These are phyloP conservation scores for Mastomys natalensis DNA, from an alignment of 2,113 vertebrate genomes.

Conservation along the genomic window DNA sequence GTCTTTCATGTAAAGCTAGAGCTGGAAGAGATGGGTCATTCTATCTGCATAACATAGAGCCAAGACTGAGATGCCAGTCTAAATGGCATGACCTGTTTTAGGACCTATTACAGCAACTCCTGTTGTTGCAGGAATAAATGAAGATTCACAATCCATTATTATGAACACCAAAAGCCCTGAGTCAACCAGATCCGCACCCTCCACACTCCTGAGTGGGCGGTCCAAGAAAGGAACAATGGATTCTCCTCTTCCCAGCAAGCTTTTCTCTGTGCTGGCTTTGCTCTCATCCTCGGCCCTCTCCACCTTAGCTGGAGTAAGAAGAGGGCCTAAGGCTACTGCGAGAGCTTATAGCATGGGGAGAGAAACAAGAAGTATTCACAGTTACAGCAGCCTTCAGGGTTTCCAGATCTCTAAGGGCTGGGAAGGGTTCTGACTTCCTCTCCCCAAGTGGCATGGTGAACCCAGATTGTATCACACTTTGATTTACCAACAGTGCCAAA, in stretches of 20 bases:
- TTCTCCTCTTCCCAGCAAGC: background rate
- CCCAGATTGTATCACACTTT: background rate
- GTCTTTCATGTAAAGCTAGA: constrained; percentile 1
- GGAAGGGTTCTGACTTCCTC: background rate
- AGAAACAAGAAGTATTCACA: background rate
- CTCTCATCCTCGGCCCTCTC: background rate
- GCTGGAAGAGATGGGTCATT: background rate
- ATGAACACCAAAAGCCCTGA: constrained; percentile 29
- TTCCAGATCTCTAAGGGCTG: background rate
- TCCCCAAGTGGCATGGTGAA: background rate
- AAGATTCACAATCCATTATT: constrained; percentile 54
- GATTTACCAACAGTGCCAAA: background rate
- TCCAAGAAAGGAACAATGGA: background rate
- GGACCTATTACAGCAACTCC: constrained; percentile 33
- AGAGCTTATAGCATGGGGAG: background rate
- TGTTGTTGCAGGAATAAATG: constrained; percentile 44
- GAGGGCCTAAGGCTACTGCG: background rate
- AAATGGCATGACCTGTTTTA: constrained; percentile 37
- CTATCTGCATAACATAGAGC: background rate
- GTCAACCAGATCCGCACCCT: background rate
- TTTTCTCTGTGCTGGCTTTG: background rate
- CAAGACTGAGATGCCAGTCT: constrained; percentile 15
- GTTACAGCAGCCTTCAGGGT: background rate
- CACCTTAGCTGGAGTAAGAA: background rate
- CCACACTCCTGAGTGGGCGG: background rate